A percentile compares a stretch with the other conserved stretches of the same genome.
These are phyloP conservation scores for Meteorus cinctellus DNA, from an alignment of 2,888 invertebrate species.

Conservation along the genomic window DNA sequence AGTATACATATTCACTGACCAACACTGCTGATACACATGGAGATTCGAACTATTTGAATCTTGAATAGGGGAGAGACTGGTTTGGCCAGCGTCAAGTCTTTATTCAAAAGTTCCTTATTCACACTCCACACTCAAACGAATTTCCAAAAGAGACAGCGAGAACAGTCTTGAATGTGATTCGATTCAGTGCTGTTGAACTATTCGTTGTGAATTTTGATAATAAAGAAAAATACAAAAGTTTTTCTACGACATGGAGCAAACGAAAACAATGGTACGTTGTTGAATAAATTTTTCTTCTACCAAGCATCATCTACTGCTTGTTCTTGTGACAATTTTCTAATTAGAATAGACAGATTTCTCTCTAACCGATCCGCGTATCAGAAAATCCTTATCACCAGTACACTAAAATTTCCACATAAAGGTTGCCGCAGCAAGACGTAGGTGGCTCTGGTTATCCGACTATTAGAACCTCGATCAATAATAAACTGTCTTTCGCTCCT, in stretches of 20 bases:
- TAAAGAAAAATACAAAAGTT: not conserved
- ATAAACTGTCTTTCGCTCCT: slow-evolving; percentile 46
- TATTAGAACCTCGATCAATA: slow-evolving; percentile 62
- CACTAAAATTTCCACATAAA: slow-evolving; percentile 34
- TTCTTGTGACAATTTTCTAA: not conserved
- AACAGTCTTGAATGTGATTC: slow-evolving; percentile 54
- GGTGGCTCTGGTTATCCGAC: slow-evolving; percentile 64
- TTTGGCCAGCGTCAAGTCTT: slow-evolving; percentile 51
- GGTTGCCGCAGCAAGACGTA: slow-evolving; percentile 56
- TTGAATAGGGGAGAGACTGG: slow-evolving; percentile 61
- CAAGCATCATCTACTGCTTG: not conserved
- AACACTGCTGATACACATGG: slow-evolving; percentile 30
- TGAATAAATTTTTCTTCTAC: not conserved
- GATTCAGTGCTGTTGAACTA: slow-evolving; percentile 42
- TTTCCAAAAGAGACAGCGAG: slow-evolving; percentile 45
- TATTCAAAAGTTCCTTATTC: slow-evolving; percentile 30
- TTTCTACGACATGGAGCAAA: not conserved
- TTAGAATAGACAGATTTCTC: slow-evolving; percentile 48
- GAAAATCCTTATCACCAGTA: not conserved
- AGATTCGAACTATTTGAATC: slow-evolving; percentile 48
- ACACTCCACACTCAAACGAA: slow-evolving; percentile 24
- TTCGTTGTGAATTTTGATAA: not conserved
- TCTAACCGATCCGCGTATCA: slow-evolving; percentile 53
- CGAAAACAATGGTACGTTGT: not conserved
- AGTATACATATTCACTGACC: slow-evolving; percentile 38